Conservation (phyloP, 2,113 vertebrate species). For the Actinemys pallida region DNA sequence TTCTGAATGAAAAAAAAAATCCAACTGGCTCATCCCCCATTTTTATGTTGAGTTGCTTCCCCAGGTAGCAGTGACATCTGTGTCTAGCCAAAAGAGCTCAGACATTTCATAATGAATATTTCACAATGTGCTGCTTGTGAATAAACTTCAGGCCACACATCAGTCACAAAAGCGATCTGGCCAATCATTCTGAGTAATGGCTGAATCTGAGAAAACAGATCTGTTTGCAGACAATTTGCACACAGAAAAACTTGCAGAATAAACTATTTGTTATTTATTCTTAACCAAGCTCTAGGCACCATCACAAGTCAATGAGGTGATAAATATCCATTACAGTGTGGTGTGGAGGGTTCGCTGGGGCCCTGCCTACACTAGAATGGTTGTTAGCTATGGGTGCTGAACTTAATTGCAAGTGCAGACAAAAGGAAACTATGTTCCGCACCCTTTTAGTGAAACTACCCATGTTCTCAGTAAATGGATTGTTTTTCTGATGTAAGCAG, state of each 20-base stretch:
- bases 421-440: not conserved
- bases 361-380: not conserved
- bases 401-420: not conserved
- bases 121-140: not conserved
- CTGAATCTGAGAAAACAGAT: not conserved
- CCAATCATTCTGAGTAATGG: not conserved
- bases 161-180: not conserved
- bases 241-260: not conserved
- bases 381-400: not conserved
- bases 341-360: not conserved
- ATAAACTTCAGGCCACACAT: not conserved
- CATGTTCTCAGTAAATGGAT: not conserved
- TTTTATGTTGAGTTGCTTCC: not conserved
- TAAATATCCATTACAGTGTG: no score
- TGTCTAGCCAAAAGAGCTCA: not conserved
- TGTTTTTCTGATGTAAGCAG: not conserved
- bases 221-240: no score
- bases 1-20: not conserved
- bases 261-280: not conserved
- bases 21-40: not conserved
- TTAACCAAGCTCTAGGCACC: not conserved
- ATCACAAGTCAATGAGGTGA: not conserved
- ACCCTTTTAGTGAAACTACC: not conserved
- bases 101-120: not conserved
- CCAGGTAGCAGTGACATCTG: not conserved